Conservation (phyloP, 2,113 vertebrate genomes). For the Nycticebus coucang region DNA sequence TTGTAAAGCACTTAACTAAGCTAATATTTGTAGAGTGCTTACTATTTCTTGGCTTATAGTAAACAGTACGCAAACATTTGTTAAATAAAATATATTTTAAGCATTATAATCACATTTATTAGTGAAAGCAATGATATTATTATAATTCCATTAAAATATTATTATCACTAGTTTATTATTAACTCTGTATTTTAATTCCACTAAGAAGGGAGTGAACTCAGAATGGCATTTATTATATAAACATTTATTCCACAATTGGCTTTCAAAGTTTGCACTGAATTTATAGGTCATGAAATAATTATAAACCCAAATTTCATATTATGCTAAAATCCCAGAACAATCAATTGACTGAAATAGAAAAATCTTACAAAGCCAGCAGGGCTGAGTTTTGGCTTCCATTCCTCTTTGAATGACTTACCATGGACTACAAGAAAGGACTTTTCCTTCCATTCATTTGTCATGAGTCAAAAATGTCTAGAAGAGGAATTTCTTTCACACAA, state of each 20-base stretch:
- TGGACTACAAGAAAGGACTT: not conserved
- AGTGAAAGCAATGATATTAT: not conserved
- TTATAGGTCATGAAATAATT: conserved; percentile 40
- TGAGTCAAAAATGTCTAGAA: conserved; percentile 42
- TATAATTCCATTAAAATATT: not conserved
- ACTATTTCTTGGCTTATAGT: not conserved
- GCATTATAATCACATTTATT: not conserved
- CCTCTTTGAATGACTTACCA: not conserved
- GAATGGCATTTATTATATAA: not conserved
- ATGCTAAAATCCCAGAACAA: not conserved
- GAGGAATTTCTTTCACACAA: conserved; percentile 62
- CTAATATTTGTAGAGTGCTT: not conserved
- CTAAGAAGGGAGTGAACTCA: not conserved
- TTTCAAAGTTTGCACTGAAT: not conserved
- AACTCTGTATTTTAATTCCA: not conserved
- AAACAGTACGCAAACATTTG: not conserved
- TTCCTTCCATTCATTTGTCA: conserved; percentile 48
- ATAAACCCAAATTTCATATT: conserved; percentile 39
- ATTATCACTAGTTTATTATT: not conserved
- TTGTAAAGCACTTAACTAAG: not conserved
- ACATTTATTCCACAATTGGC: conserved; percentile 21
- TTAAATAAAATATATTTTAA: conserved; percentile 15
- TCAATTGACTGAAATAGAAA: not conserved
- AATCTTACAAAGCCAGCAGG: not conserved
- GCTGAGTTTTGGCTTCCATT: not conserved